These are phyloP conservation scores for Colinus virginianus DNA, from an alignment of 2,113 vertebrate genomes.

Conservation along the genomic window DNA sequence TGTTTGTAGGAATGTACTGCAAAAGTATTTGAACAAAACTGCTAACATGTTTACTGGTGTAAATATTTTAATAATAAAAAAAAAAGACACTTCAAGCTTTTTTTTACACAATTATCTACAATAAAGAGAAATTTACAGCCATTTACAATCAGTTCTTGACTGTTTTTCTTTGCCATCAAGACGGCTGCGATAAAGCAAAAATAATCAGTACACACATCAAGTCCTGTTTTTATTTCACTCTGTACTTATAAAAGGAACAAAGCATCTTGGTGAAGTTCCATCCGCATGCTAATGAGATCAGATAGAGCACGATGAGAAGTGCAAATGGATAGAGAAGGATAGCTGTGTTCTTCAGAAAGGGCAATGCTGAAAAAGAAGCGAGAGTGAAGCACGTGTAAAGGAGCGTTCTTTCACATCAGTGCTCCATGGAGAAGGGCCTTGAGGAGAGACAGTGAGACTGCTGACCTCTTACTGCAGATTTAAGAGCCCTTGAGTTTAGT, in stretches of 20 bases:
- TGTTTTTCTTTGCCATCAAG: constrained; percentile 24
- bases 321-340: constrained; percentile 94
- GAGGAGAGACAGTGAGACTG: not conserved
- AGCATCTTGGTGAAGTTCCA: constrained; percentile 96
- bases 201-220: not conserved
- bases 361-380: constrained; percentile 83
- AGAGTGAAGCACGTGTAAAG: not conserved
- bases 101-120: constrained; percentile 78
- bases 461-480: rapidly evolving
- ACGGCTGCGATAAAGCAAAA: not conserved
- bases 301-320: constrained; percentile 87
- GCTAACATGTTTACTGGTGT: constrained; percentile 71
- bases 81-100: constrained; percentile 63
- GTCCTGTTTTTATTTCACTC: constrained; percentile 84
- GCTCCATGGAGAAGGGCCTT: not conserved
- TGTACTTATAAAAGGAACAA: constrained; percentile 94
- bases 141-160: constrained; percentile 65
- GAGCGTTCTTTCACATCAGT: not conserved
- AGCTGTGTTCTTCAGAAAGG: constrained; percentile 95
- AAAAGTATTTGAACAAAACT: constrained; percentile 62
- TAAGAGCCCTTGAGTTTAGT: not conserved
- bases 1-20: constrained; percentile 77
- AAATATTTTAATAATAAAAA: constrained; percentile 74
- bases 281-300: constrained; percentile 90
- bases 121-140: constrained; percentile 77